Evolutionary conservation across 2,797 vertebrate species (phyloP).

Genomic region (Syncerus caffer): DNA sequence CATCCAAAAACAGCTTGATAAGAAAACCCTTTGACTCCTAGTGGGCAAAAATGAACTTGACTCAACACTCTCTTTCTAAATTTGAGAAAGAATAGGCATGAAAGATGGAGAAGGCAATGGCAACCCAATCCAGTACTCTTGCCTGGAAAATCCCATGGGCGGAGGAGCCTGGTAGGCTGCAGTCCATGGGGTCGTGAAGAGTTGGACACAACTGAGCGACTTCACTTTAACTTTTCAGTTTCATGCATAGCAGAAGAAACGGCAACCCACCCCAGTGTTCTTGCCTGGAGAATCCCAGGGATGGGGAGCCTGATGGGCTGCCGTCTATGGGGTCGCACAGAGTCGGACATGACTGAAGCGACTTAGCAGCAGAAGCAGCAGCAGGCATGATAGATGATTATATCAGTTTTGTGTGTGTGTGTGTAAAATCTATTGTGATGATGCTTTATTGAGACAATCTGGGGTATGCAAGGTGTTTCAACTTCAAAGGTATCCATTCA

Average conservation of each 20-base stretch:
- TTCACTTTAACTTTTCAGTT: no score
- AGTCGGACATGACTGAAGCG: no score
- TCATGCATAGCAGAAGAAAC: no score
- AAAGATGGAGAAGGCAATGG: background rate
- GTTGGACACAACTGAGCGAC: accelerated
- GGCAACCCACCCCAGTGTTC: no score
- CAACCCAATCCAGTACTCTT: no score
- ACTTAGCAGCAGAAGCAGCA: no score
- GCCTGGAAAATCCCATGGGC: no score
- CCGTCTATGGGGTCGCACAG: no score
- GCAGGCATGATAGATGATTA: background rate
- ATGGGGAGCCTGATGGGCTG: accelerated
- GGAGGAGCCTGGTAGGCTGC: no score
- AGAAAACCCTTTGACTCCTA: background rate
- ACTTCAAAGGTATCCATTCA: background rate
- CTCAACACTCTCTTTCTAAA: background rate
- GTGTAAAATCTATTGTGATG: background rate
- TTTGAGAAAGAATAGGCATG: background rate
- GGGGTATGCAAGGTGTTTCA: background rate
- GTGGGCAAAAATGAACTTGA: background rate
- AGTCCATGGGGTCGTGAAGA: no score
- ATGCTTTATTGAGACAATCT: background rate
- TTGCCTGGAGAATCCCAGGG: no score
- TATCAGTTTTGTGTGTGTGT: background rate
- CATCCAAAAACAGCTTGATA: background rate